Evolutionary conservation across 2,797 vertebrate genomes (phyloP).

Genomic region (Neoniphon sammara): DNA sequence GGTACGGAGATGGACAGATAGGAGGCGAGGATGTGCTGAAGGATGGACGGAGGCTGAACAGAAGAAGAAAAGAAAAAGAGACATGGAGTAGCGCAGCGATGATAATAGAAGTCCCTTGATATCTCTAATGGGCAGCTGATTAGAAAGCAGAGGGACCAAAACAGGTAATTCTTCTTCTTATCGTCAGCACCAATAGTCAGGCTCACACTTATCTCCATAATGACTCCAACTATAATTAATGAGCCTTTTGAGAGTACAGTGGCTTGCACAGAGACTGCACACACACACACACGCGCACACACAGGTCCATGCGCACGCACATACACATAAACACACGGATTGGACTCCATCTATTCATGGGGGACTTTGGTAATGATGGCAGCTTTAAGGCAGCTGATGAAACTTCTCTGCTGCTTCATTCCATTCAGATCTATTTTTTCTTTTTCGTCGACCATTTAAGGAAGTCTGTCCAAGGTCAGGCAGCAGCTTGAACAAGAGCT

Average conservation of each 20-base stretch:
- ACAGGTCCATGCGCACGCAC: conserved; percentile 1
- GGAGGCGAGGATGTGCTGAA: conserved; percentile 4
- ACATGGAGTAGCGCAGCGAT: conserved; percentile 43
- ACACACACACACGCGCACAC: conserved; percentile 35
- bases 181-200: conserved; percentile 61
- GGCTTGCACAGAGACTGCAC: conserved; percentile 41
- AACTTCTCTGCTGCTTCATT: conserved; percentile 35
- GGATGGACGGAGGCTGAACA: background rate
- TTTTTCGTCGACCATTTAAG: conserved; percentile 6
- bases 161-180: conserved; percentile 75
- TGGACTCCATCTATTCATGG: conserved; percentile 37
- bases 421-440: conserved; percentile 5
- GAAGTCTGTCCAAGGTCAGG: conserved; percentile 39
- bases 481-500: conserved; percentile 27
- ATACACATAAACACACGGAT: conserved; percentile 6
- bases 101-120: conserved; percentile 64
- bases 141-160: conserved; percentile 70
- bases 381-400: conserved; percentile 35
- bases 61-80: conserved; percentile 30
- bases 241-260: conserved; percentile 71
- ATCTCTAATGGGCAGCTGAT: conserved; percentile 74
- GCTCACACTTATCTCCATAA: conserved; percentile 76
- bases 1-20: background rate
- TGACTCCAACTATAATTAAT: conserved; percentile 75
- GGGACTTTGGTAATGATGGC: conserved; percentile 30